Conservation (phyloP, 2,113 vertebrate species). For the Festucalex cinctus region DNA sequence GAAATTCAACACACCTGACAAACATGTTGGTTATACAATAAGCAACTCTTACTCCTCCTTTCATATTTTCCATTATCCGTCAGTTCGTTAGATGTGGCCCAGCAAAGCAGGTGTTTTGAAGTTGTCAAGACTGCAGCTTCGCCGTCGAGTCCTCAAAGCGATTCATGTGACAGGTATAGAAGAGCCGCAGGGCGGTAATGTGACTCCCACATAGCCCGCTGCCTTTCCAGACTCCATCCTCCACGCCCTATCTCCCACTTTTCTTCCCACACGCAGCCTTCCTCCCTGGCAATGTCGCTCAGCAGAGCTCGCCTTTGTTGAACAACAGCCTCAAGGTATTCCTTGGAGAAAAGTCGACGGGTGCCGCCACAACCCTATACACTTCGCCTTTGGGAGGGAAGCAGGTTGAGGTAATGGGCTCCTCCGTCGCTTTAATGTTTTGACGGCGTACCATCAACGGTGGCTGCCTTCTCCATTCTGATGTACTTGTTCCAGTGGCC, state of each 20-base stretch:
- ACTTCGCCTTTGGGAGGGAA: slow-evolving; percentile 18
- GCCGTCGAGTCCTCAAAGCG: slow-evolving; percentile 58
- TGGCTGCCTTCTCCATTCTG: slow-evolving; percentile 20
- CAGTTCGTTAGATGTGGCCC: slow-evolving; percentile 47
- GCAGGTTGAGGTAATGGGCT: slow-evolving; percentile 47
- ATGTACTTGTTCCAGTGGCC: slow-evolving; percentile 52
- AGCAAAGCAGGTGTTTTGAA: slow-evolving; percentile 58
- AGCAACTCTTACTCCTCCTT: slow-evolving; percentile 21
- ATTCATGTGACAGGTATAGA: slow-evolving; percentile 58
- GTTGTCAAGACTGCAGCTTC: slow-evolving; percentile 53
- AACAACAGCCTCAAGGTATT: slow-evolving; percentile 51
- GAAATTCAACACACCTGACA: slow-evolving; percentile 37
- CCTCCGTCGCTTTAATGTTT: slow-evolving; percentile 33
- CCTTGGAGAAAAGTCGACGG: slow-evolving; percentile 26
- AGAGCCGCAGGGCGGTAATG: slow-evolving; percentile 55
- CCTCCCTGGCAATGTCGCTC: slow-evolving; percentile 46
- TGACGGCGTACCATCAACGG: slow-evolving; percentile 7
- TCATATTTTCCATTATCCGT: slow-evolving; percentile 40
- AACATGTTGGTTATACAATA: slow-evolving; percentile 23
- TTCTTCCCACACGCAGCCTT: slow-evolving; percentile 6
- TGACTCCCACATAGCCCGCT: slow-evolving; percentile 49
- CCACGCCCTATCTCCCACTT: slow-evolving; percentile 24
- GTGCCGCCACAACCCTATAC: slow-evolving; percentile 13
- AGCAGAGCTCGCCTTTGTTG: slow-evolving; percentile 41
- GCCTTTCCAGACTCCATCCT: slow-evolving; percentile 30